A percentile compares a stretch with the other conserved stretches of the same genome.
These are phyloP conservation scores for Sebastes oblongus DNA, from an alignment of 2,797 vertebrate genomes.

Conservation along the genomic window DNA sequence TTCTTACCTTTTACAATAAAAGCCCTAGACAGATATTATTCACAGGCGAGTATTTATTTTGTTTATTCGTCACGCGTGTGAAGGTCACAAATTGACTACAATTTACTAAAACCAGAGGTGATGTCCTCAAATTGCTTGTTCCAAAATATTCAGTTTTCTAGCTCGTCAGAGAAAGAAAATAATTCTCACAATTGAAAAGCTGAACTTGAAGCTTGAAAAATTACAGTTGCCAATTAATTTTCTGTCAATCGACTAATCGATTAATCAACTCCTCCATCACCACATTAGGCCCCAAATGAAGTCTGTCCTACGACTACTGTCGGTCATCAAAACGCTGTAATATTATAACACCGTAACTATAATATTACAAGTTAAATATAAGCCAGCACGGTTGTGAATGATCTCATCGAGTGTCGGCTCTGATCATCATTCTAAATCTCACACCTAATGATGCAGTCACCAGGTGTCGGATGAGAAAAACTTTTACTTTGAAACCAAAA, in stretches of 20 bases:
- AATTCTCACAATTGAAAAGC: too few relatives aligned
- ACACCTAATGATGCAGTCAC: constrained; percentile 18
- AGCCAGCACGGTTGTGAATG: background rate
- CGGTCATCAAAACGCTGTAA: background rate
- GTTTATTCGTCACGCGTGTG: too few relatives aligned
- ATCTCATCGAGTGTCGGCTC: background rate
- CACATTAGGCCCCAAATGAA: background rate
- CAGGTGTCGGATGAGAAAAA: constrained; percentile 21
- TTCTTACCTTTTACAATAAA: too few relatives aligned
- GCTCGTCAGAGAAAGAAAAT: background rate
- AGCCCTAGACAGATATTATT: too few relatives aligned
- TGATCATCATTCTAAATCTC: background rate
- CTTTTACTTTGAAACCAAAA: constrained; percentile 45
- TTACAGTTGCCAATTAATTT: background rate
- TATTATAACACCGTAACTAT: background rate
- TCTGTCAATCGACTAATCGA: background rate
- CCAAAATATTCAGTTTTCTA: background rate
- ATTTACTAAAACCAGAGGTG: background rate
- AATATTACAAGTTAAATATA: background rate
- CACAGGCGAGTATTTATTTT: too few relatives aligned
- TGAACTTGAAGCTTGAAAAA: background rate
- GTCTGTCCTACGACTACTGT: background rate
- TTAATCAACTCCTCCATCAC: background rate
- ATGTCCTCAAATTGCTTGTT: background rate
- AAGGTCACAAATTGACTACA: background rate